Conservation (phyloP, 2,113 vertebrate genomes). For the Corythornis vintsioides region DNA sequence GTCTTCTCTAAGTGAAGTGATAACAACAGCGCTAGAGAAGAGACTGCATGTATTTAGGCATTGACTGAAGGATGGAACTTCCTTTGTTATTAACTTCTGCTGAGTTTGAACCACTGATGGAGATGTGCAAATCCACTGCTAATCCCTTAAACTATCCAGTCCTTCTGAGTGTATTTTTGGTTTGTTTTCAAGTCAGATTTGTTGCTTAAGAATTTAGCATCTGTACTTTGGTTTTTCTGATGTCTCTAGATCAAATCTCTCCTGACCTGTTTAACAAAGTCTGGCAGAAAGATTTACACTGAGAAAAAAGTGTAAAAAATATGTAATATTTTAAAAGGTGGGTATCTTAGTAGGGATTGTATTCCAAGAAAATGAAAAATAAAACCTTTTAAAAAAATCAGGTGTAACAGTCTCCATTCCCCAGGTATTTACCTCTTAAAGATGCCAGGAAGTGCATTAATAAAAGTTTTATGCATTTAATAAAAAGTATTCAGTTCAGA, state of each 20-base stretch:
- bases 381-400: neutral
- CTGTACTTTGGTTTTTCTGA: neutral
- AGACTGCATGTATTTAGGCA: neutral
- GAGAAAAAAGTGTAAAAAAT: neutral
- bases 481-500: neutral
- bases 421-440: neutral
- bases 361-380: neutral
- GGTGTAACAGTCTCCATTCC: neutral
- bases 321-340: neutral
- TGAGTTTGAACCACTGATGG: neutral
- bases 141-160: neutral
- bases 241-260: neutral
- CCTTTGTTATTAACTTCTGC: neutral
- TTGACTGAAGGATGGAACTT: neutral
- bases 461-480: neutral
- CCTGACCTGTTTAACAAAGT: neutral
- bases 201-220: neutral
- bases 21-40: neutral
- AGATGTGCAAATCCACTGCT: neutral
- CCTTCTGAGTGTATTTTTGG: neutral
- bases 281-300: neutral
- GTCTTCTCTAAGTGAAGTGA: neutral
- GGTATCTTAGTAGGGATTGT: neutral
- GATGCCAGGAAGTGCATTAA: neutral
- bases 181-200: neutral